Percentiles rank a stretch among this genome's conserved stretches.
Conservation (phyloP, 2,888 invertebrate genomes). For the Microctonus aethiopoides region DNA sequence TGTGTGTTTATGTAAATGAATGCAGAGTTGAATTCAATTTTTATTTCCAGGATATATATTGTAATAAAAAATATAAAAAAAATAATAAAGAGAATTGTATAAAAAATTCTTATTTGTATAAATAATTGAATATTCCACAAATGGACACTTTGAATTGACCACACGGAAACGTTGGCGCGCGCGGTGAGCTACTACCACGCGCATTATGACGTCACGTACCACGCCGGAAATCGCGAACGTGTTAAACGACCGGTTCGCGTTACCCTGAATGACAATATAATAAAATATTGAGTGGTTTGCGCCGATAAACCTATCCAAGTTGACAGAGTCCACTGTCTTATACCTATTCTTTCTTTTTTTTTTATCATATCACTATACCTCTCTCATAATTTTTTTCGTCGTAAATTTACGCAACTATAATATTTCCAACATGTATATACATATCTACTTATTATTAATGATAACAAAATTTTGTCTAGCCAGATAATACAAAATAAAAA, state of each 20-base stretch:
- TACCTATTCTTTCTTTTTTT: background rate
- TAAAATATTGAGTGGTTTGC: constrained; percentile 19
- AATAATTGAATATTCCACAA: constrained; percentile 10
- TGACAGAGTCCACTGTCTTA: constrained; percentile 15
- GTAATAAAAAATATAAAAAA: no score
- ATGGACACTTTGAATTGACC: background rate
- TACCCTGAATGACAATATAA: constrained; percentile 61
- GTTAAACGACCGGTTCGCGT: constrained; percentile 53
- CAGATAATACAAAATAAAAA: no score
- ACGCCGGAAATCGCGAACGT: constrained; percentile 64
- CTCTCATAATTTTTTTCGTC: no score
- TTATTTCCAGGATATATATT: no score
- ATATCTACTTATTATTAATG: no score
- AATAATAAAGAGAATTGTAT: background rate
- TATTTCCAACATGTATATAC: no score
- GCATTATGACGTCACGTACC: constrained; percentile 63
- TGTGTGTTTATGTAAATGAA: no score
- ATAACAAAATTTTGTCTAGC: no score
- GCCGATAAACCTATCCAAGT: background rate
- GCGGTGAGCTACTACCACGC: background rate
- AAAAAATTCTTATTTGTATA: background rate
- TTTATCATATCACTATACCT: no score
- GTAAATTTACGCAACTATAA: no score
- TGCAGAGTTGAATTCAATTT: no score
- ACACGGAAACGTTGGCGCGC: constrained; percentile 29